Evolutionary conservation across 2,888 invertebrate genomes (phyloP).

Genomic region (Pseudeuparius sepicola): DNA sequence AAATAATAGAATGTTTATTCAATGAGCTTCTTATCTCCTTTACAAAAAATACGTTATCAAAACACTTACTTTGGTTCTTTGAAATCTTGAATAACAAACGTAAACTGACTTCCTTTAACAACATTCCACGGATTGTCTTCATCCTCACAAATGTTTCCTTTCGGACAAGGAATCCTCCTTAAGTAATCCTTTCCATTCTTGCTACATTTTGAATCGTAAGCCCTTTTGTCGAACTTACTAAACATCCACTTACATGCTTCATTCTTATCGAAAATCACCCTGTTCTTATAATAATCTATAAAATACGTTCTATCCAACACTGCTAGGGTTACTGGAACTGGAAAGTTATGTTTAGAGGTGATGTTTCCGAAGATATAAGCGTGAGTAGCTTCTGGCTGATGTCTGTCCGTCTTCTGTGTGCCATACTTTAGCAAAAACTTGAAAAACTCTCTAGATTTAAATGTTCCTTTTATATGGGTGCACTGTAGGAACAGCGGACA

Average conservation of each 20-base stretch:
- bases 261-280: slow-evolving; percentile 54
- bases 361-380: slow-evolving; percentile 96
- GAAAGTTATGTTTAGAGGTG: slow-evolving; percentile 58
- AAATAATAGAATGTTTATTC: no score
- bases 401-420: slow-evolving; percentile 88
- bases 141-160: slow-evolving; percentile 67
- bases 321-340: slow-evolving; percentile 69
- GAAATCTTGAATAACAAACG: slow-evolving; percentile 83
- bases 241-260: slow-evolving; percentile 82
- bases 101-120: slow-evolving; percentile 82
- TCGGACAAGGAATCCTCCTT: slow-evolving; percentile 75
- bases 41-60: no score
- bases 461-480: slow-evolving; percentile 55
- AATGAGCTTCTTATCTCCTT: no score
- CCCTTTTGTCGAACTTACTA: slow-evolving; percentile 65
- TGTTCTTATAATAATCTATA: slow-evolving; percentile 80
- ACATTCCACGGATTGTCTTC: slow-evolving; percentile 81
- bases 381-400: slow-evolving; percentile 74
- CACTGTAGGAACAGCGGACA: slow-evolving; percentile 23
- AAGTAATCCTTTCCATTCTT: slow-evolving; percentile 69
- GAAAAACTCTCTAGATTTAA: slow-evolving; percentile 66
- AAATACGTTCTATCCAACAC: slow-evolving; percentile 83
- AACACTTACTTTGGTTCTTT: slow-evolving; percentile 76
- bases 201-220: slow-evolving; percentile 79
- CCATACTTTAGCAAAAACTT: slow-evolving; percentile 92